Evolutionary conservation across 2,113 vertebrate species (phyloP).

Genomic region (Chaetodon trifascialis): DNA sequence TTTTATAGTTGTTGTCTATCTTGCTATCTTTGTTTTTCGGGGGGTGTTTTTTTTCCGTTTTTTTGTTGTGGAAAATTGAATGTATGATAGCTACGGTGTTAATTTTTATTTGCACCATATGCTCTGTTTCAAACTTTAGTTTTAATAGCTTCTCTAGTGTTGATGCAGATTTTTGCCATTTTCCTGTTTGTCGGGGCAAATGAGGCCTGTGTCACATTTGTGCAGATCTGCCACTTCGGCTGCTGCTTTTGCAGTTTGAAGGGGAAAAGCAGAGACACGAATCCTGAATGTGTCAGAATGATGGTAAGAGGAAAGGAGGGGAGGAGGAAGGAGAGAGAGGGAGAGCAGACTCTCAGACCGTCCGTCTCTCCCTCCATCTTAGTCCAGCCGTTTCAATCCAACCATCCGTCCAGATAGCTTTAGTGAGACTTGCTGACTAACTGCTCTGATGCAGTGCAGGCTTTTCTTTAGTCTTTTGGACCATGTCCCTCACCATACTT

Average conservation of each 20-base stretch:
- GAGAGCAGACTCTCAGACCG: constrained; percentile 29
- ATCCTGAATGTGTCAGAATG: constrained; percentile 60
- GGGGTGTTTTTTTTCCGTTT: no score
- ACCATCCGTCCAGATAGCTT: constrained; percentile 54
- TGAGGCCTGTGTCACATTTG: constrained; percentile 48
- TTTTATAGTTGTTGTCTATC: constrained; percentile 37
- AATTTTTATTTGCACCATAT: constrained; percentile 22
- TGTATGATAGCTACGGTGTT: background rate
- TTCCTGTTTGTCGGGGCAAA: constrained; percentile 50
- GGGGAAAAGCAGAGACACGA: constrained; percentile 44
- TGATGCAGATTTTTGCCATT: background rate
- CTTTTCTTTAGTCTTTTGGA: constrained; percentile 42
- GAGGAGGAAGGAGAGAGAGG: constrained; percentile 1
- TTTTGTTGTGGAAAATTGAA: background rate
- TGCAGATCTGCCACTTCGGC: constrained; percentile 38
- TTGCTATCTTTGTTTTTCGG: background rate
- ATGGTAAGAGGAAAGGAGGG: constrained; percentile 17
- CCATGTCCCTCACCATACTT: background rate
- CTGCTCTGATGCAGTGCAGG: constrained; percentile 48
- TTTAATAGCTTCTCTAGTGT: constrained; percentile 28
- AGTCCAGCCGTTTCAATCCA: constrained; percentile 56
- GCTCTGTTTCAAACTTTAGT: background rate
- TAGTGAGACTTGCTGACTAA: constrained; percentile 52
- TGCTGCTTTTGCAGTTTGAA: constrained; percentile 19
- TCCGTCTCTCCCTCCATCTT: constrained; percentile 46